These are phyloP conservation scores for Leuctra nigra DNA, from an alignment of 2,888 invertebrate species.

Conservation along the genomic window DNA sequence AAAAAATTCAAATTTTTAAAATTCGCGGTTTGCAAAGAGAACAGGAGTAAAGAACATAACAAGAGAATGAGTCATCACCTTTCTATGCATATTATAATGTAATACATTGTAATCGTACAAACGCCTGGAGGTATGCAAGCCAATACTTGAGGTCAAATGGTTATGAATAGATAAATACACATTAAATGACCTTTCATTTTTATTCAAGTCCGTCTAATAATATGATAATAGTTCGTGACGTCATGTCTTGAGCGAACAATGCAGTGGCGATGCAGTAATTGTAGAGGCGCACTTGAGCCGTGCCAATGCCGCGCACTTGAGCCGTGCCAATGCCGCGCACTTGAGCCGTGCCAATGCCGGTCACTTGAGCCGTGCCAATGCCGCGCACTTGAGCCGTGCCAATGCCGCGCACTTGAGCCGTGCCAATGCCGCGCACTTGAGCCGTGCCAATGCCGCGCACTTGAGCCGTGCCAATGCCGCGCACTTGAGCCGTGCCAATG, in stretches of 20 bases:
- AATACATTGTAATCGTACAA: conserved; percentile 8
- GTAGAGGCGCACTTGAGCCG: no score
- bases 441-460: no score
- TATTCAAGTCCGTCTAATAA: neutral
- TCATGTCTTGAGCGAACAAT: neutral
- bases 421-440: no score
- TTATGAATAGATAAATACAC: conserved; percentile 7
- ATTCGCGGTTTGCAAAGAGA: neutral
- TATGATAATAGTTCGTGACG: neutral
- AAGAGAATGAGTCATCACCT: conserved; percentile 3
- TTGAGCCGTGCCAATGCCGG: no score
- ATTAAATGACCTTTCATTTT: conserved; percentile 2
- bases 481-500: no score
- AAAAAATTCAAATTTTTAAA: neutral
- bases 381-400: no score
- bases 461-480: no score
- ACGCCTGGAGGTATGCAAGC: neutral
- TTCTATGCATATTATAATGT: neutral
- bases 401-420: no score
- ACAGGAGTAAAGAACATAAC: neutral
- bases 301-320: no score
- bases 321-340: no score
- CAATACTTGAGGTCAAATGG: conserved; percentile 7
- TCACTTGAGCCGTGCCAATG: no score
- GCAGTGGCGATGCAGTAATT: neutral